Percentiles rank a stretch among this genome's conserved stretches.
These are phyloP conservation scores for Lycaon pictus DNA, from an alignment of 2,113 vertebrate species.

Conservation along the genomic window DNA sequence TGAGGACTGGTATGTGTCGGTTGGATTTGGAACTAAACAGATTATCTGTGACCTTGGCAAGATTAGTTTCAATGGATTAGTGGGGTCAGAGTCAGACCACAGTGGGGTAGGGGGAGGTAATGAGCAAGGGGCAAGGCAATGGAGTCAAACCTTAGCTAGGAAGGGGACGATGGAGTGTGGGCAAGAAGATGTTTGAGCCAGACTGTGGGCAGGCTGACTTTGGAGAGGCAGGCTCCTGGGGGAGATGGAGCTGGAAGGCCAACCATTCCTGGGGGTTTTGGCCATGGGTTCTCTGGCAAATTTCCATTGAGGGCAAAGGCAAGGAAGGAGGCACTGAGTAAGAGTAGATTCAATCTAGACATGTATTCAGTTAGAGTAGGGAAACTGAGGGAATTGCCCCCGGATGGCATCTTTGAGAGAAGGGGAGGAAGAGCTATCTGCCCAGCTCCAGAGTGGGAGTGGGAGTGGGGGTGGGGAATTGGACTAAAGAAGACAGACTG, in stretches of 20 bases:
- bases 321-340: not conserved
- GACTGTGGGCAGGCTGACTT: not conserved
- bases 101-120: not conserved
- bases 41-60: conserved; percentile 22
- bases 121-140: not conserved
- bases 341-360: not conserved
- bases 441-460: not conserved
- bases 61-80: not conserved
- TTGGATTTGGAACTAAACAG: not conserved
- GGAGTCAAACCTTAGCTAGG: not conserved
- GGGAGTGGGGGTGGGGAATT: not conserved
- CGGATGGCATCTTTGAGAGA: conserved; percentile 23
- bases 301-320: not conserved
- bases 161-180: not conserved
- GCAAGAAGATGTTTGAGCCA: not conserved
- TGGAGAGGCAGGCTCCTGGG: not conserved
- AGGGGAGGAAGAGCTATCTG: not conserved
- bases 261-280: not conserved
- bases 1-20: not conserved
- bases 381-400: conserved; percentile 4
- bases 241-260: not conserved
- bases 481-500: conserved; percentile 26
- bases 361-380: not conserved
- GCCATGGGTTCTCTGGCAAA: not conserved
- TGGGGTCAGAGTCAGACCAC: not conserved